Evolutionary conservation across 2,113 vertebrate genomes (phyloP), one percentile per base, ranked within the genome.

Genomic region (Trogon melanurus): DNA sequence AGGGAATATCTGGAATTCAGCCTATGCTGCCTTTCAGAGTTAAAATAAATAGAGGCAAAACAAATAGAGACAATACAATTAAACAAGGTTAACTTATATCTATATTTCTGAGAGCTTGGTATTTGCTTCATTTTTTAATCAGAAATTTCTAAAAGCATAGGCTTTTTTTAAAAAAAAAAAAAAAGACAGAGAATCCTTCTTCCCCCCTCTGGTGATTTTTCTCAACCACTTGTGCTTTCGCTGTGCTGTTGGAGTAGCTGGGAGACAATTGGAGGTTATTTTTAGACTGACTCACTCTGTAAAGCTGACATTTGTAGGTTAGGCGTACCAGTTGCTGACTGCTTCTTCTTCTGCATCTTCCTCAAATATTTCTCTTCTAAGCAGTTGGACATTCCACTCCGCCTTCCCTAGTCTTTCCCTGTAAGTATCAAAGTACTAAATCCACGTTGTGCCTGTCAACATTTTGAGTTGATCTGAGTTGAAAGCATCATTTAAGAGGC

Each of bases 241-340:
- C 86, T 96, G 65, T 96, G 92, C 93, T 95, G 91, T 89, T 91
- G 91, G 89, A 95, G 93, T 87, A 89, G 93, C 94, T 94, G 89
- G 94, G 86, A 97, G 87, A 96, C 97, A 96, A 96, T 95, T 96
- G 96, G 96, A 97, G 76, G 94, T 91, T 96, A 96, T 96, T 97
- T 96, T 97, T 96, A 97, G 95, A 85, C 79, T 76, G 93, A 45
- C 75, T 96, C 54, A 41, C 74, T 90, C 67, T 85, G 86, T 93
- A 95, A 91, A 79, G 84, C 94, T 96, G 94, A 97, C 98, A 97
- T 97, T 97, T 97, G 94, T 95, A 97, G 96, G 95, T 96, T 96
- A 96, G 95, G 93, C 91, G 10, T 91, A 90, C 96, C 95, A 96
- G 94, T 97, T 93, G 89, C 89, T 3, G 50, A 83, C 95, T 98